A percentile compares a stretch with the other conserved stretches of the same genome.
Conservation (phyloP, 1,140 invertebrate species). For the Drosophila burlai region DNA sequence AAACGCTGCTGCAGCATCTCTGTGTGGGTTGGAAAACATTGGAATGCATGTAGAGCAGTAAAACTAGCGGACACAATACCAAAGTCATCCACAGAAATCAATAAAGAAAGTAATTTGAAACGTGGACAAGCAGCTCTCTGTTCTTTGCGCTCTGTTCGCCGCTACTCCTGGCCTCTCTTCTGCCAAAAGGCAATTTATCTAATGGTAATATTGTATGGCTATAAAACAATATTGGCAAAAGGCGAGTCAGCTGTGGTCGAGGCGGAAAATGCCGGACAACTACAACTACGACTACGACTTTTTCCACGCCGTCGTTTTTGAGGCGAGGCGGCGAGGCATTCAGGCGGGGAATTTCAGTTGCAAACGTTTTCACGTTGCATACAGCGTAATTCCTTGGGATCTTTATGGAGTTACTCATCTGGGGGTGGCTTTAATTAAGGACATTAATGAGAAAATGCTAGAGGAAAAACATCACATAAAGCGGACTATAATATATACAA, state of each 20-base stretch:
- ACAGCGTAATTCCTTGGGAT: slow-evolving; percentile 7
- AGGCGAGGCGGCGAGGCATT: slow-evolving; percentile 36
- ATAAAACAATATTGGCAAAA: slow-evolving; percentile 83
- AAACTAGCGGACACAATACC: slow-evolving; percentile 54
- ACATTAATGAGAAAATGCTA: background rate
- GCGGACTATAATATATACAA: background rate
- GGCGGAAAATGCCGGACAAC: slow-evolving; percentile 20
- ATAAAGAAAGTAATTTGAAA: slow-evolving; percentile 84
- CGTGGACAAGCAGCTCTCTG: slow-evolving; percentile 43
- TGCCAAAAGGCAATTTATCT: slow-evolving; percentile 79
- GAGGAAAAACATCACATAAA: no score
- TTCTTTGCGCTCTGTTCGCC: background rate
- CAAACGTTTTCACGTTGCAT: slow-evolving; percentile 5
- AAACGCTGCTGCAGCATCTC: slow-evolving; percentile 14
- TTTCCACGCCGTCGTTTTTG: slow-evolving; percentile 47
- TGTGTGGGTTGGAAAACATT: slow-evolving; percentile 23
- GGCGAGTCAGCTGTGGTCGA: slow-evolving; percentile 54
- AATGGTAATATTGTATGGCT: slow-evolving; percentile 82
- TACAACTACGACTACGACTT: slow-evolving; percentile 1
- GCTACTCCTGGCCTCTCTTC: background rate
- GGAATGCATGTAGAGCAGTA: slow-evolving; percentile 62
- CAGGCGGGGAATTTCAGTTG: slow-evolving; percentile 29
- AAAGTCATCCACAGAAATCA: slow-evolving; percentile 65
- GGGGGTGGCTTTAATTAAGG: slow-evolving; percentile 25
- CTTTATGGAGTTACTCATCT: background rate